Evolutionary conservation across 2,888 invertebrate genomes (phyloP).

Genomic region (Dicycla oo): DNA sequence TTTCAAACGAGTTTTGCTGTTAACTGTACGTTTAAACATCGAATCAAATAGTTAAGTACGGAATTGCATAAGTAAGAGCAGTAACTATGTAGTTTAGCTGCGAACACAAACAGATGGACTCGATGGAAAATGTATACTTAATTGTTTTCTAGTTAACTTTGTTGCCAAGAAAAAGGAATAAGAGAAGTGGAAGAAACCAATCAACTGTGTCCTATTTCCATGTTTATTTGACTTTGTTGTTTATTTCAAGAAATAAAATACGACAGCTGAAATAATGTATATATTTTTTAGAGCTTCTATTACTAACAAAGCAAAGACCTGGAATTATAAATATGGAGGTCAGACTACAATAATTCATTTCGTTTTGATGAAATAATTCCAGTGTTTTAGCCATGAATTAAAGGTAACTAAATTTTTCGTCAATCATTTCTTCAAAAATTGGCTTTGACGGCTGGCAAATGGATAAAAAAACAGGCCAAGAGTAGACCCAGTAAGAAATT

Average conservation of each 20-base stretch:
- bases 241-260: constrained; percentile 15
- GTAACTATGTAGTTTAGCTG: neutral
- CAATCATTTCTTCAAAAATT: no score
- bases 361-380: neutral
- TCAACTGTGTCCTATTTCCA: constrained; percentile 18
- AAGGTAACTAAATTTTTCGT: neutral
- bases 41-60: neutral
- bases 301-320: constrained; percentile 11
- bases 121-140: neutral
- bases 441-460: no score
- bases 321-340: constrained; percentile 20
- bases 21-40: neutral
- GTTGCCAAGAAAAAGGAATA: constrained; percentile 8
- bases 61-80: neutral
- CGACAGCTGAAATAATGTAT: neutral
- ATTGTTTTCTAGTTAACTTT: constrained; percentile 22
- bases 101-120: neutral
- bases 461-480: no score
- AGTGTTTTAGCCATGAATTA: neutral
- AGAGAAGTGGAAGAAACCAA: constrained; percentile 7
- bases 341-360: neutral
- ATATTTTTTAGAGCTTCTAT: constrained; percentile 18
- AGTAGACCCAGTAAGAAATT: no score
- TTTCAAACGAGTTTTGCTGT: neutral
- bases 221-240: constrained; percentile 17